Evolutionary conservation across 2,113 vertebrate genomes (phyloP).

Genomic region (Promerops cafer): DNA sequence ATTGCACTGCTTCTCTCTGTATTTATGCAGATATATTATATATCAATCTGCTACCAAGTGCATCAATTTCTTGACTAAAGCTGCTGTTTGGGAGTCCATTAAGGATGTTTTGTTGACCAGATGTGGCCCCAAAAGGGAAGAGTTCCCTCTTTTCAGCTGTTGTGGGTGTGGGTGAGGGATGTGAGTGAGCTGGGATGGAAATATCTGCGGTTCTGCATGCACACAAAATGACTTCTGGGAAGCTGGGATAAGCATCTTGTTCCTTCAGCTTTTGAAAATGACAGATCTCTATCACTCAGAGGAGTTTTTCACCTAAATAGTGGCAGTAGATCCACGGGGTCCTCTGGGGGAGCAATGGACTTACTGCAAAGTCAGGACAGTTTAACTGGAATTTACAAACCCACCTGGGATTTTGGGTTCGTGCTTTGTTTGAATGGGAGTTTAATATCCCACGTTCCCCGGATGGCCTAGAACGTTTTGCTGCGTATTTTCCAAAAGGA

Average conservation of each 20-base stretch:
- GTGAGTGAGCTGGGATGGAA: neutral
- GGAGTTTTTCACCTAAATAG: neutral
- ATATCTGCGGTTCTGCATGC: neutral
- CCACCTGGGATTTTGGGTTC: neutral
- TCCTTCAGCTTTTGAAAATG: neutral
- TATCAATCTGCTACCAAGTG: neutral
- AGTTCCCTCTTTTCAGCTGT: neutral
- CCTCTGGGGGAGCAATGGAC: neutral
- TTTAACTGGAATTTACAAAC: slow-evolving; percentile 7
- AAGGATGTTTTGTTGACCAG: neutral
- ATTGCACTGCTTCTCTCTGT: neutral
- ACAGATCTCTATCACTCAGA: neutral
- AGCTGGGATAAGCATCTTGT: slow-evolving; percentile 2
- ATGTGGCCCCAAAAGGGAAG: neutral
- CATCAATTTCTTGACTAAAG: neutral
- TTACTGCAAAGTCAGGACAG: neutral
- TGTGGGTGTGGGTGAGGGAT: neutral
- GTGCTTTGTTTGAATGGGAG: neutral
- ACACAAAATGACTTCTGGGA: neutral
- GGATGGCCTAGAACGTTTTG: neutral
- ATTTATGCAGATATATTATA: neutral
- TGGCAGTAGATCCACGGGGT: neutral
- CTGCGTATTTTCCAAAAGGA: neutral
- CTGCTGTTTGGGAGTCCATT: neutral
- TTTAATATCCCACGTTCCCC: accelerated